phyloP scores from a whole-genome alignment of 2,113 vertebrate species.

The Mesocricetus auratus region DNA sequence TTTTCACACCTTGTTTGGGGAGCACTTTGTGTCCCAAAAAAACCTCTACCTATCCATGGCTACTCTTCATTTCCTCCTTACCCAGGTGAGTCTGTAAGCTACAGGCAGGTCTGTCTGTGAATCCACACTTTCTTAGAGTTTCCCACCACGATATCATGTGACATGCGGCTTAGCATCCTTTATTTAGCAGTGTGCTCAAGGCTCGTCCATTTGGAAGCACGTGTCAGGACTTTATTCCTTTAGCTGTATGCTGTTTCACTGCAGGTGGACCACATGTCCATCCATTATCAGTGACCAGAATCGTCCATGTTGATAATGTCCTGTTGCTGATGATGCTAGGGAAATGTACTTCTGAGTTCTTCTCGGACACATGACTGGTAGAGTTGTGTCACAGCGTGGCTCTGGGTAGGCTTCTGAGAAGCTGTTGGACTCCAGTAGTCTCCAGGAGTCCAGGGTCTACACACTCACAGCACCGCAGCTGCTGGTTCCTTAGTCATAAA shows the following conservation, averaged over 20 bases:
- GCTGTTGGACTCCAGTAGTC: accelerated
- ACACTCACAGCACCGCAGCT: neutral
- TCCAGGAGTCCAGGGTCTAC: accelerated
- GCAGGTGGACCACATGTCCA: neutral
- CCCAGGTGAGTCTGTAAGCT: neutral
- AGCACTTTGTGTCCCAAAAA: neutral
- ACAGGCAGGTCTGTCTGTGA: neutral
- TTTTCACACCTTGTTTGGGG: neutral
- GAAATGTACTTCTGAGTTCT: neutral
- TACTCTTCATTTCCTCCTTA: neutral
- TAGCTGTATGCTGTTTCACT: neutral
- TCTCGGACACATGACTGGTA: neutral
- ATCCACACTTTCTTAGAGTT: neutral
- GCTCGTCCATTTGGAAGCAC: neutral
- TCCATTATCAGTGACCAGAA: too few relatives aligned
- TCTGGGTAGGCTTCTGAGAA: neutral
- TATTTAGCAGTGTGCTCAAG: neutral
- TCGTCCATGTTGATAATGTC: neutral
- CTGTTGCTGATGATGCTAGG: neutral
- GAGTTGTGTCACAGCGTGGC: neutral
- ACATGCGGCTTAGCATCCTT: neutral
- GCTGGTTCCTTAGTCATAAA: neutral
- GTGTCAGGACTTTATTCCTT: neutral
- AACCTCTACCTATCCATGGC: too few relatives aligned
- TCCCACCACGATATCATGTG: too few relatives aligned